Base-by-base conservation (phyloP, 2,888 invertebrate species). In the Sthenelais limicola region DNA sequence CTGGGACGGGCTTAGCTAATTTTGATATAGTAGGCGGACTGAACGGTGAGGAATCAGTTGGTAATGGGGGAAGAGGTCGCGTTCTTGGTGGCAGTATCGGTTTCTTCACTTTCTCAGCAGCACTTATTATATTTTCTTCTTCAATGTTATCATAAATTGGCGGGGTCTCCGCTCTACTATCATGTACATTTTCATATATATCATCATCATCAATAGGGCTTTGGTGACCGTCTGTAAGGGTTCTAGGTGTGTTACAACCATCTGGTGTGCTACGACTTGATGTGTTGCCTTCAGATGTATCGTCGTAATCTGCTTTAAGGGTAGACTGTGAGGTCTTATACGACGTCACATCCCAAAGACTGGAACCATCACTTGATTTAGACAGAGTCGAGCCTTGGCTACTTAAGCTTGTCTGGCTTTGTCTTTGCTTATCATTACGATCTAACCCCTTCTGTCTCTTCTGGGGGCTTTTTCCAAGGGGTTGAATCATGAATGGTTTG, bases 271-370 rank as follows among this genome's bases (percentile, higher is more conserved):
- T 71, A 35, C 52, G 52, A 28, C 38, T 56, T 15, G 67, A 67
- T 5, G 48, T 28, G 26, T 43, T 66, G 4, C 47, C 2, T n/a
- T 67, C 67, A 15, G 47, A 48, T 5, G 67, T 48, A 24, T 67
- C 48, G 24, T 48, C 48, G 28, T 24, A 3, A 18, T 48, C 47
- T 12, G 47, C 67, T 28, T 28, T 47, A 3, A 67, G 32, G 9
- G 67, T 67, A 21, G 68, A 68, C 3, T 33, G 47, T 15, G 77
- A 76, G 26, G 52, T 71, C n/a, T n/a, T n/a, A 1, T 72, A 71
- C 12, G 77, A 75, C 15, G 75, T 76, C 5, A 77, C 75, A 24
- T 73, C 72, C 76, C 76, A 77, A 30, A 77, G 43, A 49, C 77
- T 77, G 30, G 75, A 69, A 3, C 56, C 47, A 18, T 76, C 75